phyloP scores from a whole-genome alignment of 2,113 vertebrate species.

The Anser cygnoides region DNA sequence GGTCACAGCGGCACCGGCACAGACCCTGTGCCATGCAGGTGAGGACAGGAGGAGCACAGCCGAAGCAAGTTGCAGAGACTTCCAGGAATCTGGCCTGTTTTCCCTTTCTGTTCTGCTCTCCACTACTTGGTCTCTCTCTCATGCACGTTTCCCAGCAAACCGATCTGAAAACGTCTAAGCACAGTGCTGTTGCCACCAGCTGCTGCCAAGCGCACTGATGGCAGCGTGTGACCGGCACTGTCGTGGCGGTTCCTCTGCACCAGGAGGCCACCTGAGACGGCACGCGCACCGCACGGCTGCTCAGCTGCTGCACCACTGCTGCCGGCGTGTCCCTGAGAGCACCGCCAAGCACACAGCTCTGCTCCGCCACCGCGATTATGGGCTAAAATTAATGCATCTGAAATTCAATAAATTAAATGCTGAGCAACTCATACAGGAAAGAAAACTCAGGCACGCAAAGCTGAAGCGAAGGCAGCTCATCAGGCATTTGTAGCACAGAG shows the following conservation, averaged over 20 bases:
- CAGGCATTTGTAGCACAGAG: neutral
- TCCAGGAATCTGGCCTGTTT: neutral
- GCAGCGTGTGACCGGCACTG: neutral
- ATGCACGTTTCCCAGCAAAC: accelerated
- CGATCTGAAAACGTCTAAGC: accelerated
- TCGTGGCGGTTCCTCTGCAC: accelerated
- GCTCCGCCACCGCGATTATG: accelerated
- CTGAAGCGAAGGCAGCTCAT: neutral
- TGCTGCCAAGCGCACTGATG: neutral
- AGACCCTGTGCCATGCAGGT: neutral
- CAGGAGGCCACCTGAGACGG: neutral
- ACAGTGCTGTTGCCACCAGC: neutral
- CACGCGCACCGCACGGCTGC: neutral
- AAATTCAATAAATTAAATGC: accelerated
- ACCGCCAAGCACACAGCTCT: accelerated
- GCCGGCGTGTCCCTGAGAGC: accelerated
- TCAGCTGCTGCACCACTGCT: accelerated
- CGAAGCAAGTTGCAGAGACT: accelerated
- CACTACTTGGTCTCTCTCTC: accelerated
- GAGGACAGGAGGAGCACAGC: neutral
- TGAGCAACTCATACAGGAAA: no score
- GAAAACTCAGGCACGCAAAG: accelerated
- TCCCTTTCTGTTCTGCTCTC: neutral
- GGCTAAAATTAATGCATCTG: accelerated
- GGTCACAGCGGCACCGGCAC: neutral